phyloP scores from a whole-genome alignment of 2,797 vertebrate species.

The Alfaro cultratus region DNA sequence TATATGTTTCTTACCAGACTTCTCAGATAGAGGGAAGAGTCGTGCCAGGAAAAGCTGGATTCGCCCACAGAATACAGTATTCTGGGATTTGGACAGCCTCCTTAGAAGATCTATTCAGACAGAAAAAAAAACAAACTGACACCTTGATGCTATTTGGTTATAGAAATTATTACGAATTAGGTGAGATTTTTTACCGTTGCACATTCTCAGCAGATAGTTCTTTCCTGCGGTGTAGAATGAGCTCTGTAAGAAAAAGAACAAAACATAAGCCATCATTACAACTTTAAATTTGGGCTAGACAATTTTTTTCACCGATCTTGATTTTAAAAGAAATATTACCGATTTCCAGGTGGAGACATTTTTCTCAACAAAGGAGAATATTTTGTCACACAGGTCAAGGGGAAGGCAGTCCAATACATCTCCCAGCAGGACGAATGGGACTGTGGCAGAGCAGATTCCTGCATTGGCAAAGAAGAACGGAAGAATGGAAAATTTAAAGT shows the following conservation, averaged over 20 bases:
- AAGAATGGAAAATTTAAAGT: background rate
- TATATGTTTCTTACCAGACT: conserved; percentile 87
- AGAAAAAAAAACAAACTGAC: conserved; percentile 11
- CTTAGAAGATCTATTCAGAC: conserved; percentile 89
- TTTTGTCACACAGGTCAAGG: conserved; percentile 94
- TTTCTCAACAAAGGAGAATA: conserved; percentile 98
- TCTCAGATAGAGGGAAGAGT: conserved; percentile 96
- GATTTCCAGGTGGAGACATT: conserved; percentile 99
- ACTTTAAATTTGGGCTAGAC: fast-evolving
- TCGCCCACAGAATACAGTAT: conserved; percentile 97
- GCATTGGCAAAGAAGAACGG: conserved; percentile 3
- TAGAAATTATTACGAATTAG: background rate
- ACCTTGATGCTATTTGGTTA: background rate
- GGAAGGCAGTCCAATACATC: conserved; percentile 98
- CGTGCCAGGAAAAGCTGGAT: conserved; percentile 98
- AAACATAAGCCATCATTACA: too few relatives aligned
- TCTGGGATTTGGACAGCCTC: conserved; percentile 97
- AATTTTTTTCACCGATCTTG: background rate
- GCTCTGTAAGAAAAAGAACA: conserved; percentile 81
- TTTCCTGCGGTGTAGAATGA: conserved; percentile 98
- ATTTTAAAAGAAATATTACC: conserved; percentile 65
- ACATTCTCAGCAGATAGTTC: conserved; percentile 98
- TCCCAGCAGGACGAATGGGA: conserved; percentile 93
- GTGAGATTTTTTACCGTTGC: conserved; percentile 88
- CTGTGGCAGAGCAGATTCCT: conserved; percentile 97